phyloP scores from a whole-genome alignment of 2,113 vertebrate species.

The Xenotilapia caudafasciata region DNA sequence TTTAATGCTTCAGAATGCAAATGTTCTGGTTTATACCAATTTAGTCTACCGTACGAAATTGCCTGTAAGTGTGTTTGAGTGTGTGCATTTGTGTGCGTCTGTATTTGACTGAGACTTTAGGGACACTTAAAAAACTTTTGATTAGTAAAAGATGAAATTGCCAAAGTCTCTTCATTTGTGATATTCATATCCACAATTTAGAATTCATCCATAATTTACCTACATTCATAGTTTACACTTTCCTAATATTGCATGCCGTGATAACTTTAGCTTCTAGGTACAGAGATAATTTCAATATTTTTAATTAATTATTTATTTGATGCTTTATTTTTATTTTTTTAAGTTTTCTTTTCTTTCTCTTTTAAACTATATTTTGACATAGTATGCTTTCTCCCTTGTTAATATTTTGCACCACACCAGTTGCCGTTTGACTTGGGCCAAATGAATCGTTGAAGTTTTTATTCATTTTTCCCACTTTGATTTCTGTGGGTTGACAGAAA shows the following conservation, averaged over 20 bases:
- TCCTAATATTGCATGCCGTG: background rate
- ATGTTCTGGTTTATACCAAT: background rate
- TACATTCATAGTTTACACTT: background rate
- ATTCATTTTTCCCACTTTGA: background rate
- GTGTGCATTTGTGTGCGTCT: background rate
- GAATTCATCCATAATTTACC: background rate
- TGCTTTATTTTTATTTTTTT: background rate
- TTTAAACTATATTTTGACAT: background rate
- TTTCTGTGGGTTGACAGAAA: constrained; percentile 6
- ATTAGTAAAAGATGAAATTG: background rate
- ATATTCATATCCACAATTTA: background rate
- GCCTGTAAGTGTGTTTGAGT: background rate
- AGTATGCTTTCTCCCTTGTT: background rate
- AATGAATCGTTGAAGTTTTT: background rate
- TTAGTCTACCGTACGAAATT: background rate
- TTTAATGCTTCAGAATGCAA: background rate
- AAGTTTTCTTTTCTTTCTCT: background rate
- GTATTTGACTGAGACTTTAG: background rate
- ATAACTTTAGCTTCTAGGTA: background rate
- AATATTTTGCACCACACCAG: background rate
- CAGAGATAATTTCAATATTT: background rate
- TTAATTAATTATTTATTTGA: background rate
- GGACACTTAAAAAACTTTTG: background rate
- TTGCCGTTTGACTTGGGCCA: background rate
- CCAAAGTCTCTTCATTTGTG: background rate